Conservation (phyloP, 2,888 invertebrate genomes). For the Helobdella robusta region DNA sequence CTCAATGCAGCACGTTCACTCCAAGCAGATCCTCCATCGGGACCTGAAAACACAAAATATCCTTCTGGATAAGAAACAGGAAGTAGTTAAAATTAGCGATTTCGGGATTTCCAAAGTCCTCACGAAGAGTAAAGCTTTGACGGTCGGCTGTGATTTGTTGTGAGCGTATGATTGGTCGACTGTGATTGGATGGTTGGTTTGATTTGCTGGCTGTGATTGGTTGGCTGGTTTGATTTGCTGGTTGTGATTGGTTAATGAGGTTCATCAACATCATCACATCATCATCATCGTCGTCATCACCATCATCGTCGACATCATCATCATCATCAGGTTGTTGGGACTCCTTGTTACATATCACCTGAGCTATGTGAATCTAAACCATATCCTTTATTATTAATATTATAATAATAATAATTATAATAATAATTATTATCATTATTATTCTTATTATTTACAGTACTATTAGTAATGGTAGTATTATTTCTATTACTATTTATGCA, state of each 20-base stretch:
- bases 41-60: conserved; percentile 79
- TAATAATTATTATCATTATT: background rate
- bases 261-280: background rate
- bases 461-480: background rate
- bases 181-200: background rate
- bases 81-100: conserved; percentile 70
- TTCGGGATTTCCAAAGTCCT: conserved; percentile 73
- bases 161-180: background rate
- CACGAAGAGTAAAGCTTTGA: conserved; percentile 54
- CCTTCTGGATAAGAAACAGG: conserved; percentile 61
- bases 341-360: conserved; percentile 74
- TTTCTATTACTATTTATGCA: background rate
- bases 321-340: conserved; percentile 58
- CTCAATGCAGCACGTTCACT: conserved; percentile 71
- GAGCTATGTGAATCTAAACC: conserved; percentile 69
- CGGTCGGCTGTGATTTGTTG: conserved; percentile 42
- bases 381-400: conserved; percentile 50
- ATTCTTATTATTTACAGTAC: background rate
- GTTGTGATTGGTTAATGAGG: too few species aligned
- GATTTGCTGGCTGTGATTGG: too few species aligned
- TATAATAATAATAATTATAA: background rate
- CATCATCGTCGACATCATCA: background rate
- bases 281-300: background rate
- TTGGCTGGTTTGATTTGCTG: too few species aligned
- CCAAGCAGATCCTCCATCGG: conserved; percentile 67